These are phyloP conservation scores for Lasioglossum pauxillum DNA, from an alignment of 2,888 invertebrate genomes.

Conservation along the genomic window DNA sequence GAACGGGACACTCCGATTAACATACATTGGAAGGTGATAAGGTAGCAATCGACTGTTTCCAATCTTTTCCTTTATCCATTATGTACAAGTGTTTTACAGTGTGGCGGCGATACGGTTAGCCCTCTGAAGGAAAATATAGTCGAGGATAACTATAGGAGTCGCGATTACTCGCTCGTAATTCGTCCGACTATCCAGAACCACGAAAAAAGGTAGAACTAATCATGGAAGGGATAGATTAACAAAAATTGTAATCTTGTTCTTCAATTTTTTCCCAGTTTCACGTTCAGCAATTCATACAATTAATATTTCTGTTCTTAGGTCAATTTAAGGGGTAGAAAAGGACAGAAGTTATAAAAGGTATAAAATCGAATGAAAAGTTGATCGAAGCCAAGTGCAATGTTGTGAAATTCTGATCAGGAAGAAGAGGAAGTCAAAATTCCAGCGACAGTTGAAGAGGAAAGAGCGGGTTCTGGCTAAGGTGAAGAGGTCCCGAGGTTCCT, in stretches of 20 bases:
- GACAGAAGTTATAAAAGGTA: background rate
- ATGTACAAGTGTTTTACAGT: conserved; percentile 77
- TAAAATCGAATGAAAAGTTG: background rate
- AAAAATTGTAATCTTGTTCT: background rate
- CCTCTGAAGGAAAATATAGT: conserved; percentile 48
- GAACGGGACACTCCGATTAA: conserved; percentile 60
- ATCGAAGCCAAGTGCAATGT: background rate
- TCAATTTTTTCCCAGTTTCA: no score
- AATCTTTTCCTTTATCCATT: conserved; percentile 40
- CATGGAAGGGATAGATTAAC: background rate
- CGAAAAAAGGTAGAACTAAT: background rate
- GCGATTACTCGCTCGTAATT: conserved; percentile 43
- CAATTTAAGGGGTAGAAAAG: background rate
- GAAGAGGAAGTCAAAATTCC: background rate
- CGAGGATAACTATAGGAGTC: conserved; percentile 39
- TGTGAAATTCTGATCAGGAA: background rate
- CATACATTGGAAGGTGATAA: conserved; percentile 67
- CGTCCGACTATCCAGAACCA: conserved; percentile 25
- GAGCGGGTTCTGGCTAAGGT: background rate
- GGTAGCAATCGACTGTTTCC: conserved; percentile 55
- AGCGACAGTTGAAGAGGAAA: background rate
- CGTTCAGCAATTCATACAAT: no score
- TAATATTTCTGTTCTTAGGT: no score
- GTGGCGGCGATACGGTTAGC: conserved; percentile 59
- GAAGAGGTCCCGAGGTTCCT: background rate